Base-by-base conservation (phyloP, 1,140 invertebrate species). In the Temnothorax nylanderi region DNA sequence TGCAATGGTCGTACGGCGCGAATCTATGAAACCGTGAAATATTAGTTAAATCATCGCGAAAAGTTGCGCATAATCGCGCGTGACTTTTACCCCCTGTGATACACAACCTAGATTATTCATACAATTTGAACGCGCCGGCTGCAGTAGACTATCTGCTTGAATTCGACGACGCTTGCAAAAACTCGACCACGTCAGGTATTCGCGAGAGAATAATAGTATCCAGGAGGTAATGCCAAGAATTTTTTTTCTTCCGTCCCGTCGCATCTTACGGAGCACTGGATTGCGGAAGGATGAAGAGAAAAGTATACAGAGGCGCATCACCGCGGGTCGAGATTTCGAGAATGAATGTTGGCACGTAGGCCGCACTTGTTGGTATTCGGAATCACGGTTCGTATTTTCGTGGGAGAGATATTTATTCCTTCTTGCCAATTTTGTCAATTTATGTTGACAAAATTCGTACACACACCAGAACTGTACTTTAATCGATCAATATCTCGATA, bases 211-310 rank as follows among this genome's bases (percentile, higher is more conserved):
- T 84, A 84, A 72, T 74, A 72, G 69, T n/a, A 84, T 60, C 37
- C 51, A 58, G 26, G 18, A 84, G n/a, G n/a, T 21, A 21, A 26
- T 84, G 80, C 80, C 69, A 75, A 75, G 69, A 84, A 62, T 84
- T 75, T 71, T 54, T 67, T 67, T 54, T 34, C 32, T 26, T 13
- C 3, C 37, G 51, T 71, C 4, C n/a, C 26, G 5, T 56, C 54
- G n/a, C 49, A 37, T 67, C 62, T 37, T 18, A 11, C 37, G 37
- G 37, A 44, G 47, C 41, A 75, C 47, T 58, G 44, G 49, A 81
- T 81, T 37, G 76, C 21, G 21, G 5, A 47, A 44, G n/a, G n/a
- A 78, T 44, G 74, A 44, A n/a, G 49, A 41, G 44, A 54, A 85
- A 65, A 78, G 13, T 77, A 26, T 26, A 77, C 18, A 62, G n/a